These are phyloP conservation scores for Sphaerophoria taeniata DNA, from an alignment of 2,888 invertebrate species.

Conservation along the genomic window DNA sequence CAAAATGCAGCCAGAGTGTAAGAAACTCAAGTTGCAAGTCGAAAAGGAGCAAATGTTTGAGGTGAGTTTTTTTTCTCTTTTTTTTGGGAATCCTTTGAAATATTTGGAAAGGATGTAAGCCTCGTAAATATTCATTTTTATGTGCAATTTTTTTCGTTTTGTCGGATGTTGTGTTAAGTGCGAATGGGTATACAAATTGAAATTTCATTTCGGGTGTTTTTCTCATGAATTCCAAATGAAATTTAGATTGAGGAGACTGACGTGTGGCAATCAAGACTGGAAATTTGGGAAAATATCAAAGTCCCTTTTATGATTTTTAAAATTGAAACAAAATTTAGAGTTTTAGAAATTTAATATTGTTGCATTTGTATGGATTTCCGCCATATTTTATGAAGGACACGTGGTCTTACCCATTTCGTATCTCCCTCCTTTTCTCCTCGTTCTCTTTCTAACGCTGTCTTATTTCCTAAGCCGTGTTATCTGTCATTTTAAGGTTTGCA, in stretches of 20 bases:
- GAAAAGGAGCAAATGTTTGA: slow-evolving; percentile 76
- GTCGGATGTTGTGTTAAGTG: neutral
- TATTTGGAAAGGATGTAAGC: slow-evolving; percentile 3
- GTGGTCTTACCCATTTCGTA: too few species aligned
- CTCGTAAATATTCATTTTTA: slow-evolving; percentile 20
- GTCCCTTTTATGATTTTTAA: too few species aligned
- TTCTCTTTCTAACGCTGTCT: too few species aligned
- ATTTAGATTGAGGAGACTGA: neutral
- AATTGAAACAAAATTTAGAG: too few species aligned
- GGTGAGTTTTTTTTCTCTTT: slow-evolving; percentile 62
- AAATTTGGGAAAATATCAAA: too few species aligned
- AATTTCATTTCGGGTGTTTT: neutral
- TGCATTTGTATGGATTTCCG: too few species aligned
- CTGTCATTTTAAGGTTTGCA: too few species aligned
- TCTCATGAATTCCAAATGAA: slow-evolving; percentile 11
- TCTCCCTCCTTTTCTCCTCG: too few species aligned
- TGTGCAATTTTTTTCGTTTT: neutral
- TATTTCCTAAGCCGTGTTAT: too few species aligned
- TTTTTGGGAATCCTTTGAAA: neutral
- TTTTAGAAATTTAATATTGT: too few species aligned
- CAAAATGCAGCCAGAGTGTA: slow-evolving; percentile 54
- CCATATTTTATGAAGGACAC: too few species aligned
- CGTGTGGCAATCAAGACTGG: too few species aligned
- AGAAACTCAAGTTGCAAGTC: slow-evolving; percentile 53
- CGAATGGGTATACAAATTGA: neutral